phyloP scores from a whole-genome alignment of 2,888 invertebrate species.

The Lithophane semibrunnea region DNA sequence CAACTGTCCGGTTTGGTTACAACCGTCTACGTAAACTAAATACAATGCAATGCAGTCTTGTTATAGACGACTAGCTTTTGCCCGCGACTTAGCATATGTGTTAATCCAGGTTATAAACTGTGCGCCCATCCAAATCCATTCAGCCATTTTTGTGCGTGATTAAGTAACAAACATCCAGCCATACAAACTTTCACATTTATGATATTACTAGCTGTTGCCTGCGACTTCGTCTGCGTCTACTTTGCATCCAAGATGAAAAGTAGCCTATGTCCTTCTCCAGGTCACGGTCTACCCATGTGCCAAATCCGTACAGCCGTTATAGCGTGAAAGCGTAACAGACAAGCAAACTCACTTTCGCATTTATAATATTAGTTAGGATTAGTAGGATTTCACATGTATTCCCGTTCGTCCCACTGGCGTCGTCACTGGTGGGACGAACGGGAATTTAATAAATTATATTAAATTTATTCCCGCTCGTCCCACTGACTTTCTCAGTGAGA shows the following conservation, averaged over 20 bases:
- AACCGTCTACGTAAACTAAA: constrained; percentile 20
- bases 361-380: background rate
- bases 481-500: no score
- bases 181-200: background rate
- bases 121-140: no score
- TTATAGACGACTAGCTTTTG: background rate
- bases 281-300: no score
- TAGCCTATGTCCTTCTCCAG: no score
- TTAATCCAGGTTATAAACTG: background rate
- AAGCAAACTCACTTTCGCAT: background rate
- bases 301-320: background rate
- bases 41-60: constrained; percentile 22
- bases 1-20: constrained; percentile 9
- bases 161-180: background rate
- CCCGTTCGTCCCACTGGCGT: no score
- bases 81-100: background rate
- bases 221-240: no score
- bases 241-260: no score
- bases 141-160: background rate
- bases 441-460: no score
- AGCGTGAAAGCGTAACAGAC: background rate
- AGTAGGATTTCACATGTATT: no score
- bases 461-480: no score
- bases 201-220: background rate
- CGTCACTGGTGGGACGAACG: no score